Evolutionary conservation across 2,797 vertebrate genomes (phyloP), one percentile per base, ranked within the genome.

Genomic region (Anniella stebbinsi): DNA sequence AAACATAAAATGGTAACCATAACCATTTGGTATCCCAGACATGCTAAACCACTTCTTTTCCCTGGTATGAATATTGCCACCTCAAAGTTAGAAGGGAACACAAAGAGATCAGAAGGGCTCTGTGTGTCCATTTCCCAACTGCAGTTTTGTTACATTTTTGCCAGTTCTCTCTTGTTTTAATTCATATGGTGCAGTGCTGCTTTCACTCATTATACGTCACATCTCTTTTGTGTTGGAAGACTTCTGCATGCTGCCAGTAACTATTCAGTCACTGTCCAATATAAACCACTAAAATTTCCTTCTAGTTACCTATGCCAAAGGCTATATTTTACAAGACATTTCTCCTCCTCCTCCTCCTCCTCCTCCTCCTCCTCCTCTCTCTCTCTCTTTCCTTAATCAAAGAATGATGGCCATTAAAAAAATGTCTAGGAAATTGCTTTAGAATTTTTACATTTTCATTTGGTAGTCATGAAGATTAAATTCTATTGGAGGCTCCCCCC

Each of bases 371-470:
- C 45, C 6, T 45, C 45, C 45, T 57, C 54, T 57, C 13, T 57
- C 13, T 57, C 54, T 15, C 54, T 15, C 13, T 57, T 1, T 87
- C 94, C 87, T 92, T 86, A 9, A 80, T 92, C 87, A 80, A 45
- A 48, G 33, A 60, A 10, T 89, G 91, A 94, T 89, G 90, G 96
- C 89, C 93, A 93, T 13, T 92, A 48, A 95, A 94, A 92, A 57
- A 89, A 89, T 92, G 87, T 92, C 28, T 8, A 95, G 94, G 95
- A 96, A 97, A 96, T 95, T 21, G 96, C 93, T 92, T 97, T 94
- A 96, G 88, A 83, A 91, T 89, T 94, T 81, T 88, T 95, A 88
- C 86, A 89, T 95, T 96, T 95, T 96, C 92, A 94, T 91, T 86
- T 91, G 78, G 85, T 72, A 73, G 9, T 78, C 92, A 94, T 94